Conservation (phyloP, 1,140 invertebrate species). For the Macrotrachela quadricornifera region DNA sequence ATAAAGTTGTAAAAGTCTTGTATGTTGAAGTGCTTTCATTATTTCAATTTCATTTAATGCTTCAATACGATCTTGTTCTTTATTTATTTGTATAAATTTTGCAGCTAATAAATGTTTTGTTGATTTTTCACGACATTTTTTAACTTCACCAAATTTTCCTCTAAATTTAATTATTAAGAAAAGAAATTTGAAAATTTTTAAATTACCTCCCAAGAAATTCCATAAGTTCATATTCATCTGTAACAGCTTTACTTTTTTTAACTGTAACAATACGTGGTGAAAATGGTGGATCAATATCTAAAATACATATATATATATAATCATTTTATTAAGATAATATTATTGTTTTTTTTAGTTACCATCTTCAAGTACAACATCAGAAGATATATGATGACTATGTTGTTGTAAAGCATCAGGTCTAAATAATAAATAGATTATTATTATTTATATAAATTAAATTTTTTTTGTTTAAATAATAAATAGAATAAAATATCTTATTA, state of each 20-base stretch:
- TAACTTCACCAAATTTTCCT: constrained; percentile 92
- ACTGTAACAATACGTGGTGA: constrained; percentile 9
- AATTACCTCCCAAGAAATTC: constrained; percentile 32
- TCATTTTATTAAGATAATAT: no score
- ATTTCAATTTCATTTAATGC: constrained; percentile 86
- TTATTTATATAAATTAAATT: no score
- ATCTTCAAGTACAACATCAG: no score
- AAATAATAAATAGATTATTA: no score
- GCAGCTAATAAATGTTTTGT: constrained; percentile 61
- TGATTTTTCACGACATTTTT: constrained; percentile 60
- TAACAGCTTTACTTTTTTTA: constrained; percentile 28
- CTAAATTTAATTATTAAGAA: constrained; percentile 34
- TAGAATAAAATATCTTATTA: no score
- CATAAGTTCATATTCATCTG: constrained; percentile 27
- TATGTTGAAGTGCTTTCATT: constrained; percentile 76
- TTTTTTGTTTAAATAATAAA: no score
- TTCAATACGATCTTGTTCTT: constrained; percentile 58
- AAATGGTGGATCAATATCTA: no score
- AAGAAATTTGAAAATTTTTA: background rate
- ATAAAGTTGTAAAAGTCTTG: constrained; percentile 75
- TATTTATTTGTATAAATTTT: constrained; percentile 58
- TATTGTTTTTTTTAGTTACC: no score
- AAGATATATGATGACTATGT: no score
- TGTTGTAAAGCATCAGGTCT: no score
- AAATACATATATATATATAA: no score